These are phyloP conservation scores for Leucoraja ocellata DNA, from an alignment of 2,797 vertebrate species.

Conservation along the genomic window DNA sequence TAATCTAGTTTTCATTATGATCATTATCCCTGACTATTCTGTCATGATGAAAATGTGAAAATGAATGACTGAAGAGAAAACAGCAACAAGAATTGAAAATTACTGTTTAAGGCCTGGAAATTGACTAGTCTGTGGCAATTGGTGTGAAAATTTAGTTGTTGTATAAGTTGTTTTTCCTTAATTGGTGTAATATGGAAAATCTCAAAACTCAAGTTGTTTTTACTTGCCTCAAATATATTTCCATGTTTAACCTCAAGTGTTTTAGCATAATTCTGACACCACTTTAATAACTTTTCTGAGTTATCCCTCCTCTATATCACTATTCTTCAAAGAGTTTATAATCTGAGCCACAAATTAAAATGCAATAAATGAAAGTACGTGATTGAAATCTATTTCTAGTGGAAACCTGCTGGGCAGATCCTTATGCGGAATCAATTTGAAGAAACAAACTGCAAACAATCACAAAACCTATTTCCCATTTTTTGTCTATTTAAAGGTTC, in stretches of 20 bases:
- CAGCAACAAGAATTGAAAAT: background rate
- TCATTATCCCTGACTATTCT: background rate
- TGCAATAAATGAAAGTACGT: background rate
- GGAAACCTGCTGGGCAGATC: background rate
- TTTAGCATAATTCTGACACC: background rate
- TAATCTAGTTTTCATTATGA: background rate
- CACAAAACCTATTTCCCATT: constrained; percentile 51
- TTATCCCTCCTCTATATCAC: background rate
- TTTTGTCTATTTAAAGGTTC: constrained; percentile 50
- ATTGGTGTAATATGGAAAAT: background rate
- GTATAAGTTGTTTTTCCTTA: background rate
- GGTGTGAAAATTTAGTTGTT: background rate
- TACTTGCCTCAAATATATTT: background rate
- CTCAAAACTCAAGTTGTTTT: background rate
- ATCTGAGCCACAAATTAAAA: background rate
- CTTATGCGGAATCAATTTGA: background rate
- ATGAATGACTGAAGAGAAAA: too few relatives aligned
- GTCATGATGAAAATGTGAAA: background rate
- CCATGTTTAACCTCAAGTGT: background rate
- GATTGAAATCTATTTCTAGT: background rate
- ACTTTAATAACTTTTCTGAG: background rate
- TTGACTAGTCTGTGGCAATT: constrained; percentile 55
- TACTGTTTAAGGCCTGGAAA: constrained; percentile 55
- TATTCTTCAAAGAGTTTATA: background rate
- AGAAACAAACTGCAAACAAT: background rate